Conservation (phyloP, 2,113 vertebrate species). For the Lagopus muta region DNA sequence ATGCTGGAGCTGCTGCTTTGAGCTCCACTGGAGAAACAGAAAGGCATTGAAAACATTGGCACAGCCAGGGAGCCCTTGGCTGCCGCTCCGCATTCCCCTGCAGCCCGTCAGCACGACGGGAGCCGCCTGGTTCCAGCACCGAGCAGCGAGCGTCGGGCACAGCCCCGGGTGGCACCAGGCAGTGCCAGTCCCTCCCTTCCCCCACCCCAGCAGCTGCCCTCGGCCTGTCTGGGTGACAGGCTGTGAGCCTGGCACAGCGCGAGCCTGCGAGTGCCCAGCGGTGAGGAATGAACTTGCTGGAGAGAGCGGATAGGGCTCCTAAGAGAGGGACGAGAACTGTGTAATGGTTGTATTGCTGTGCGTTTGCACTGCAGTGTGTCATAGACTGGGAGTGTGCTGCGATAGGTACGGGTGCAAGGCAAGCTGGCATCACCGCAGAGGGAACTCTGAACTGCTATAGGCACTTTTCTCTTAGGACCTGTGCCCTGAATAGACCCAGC, state of each 20-base stretch:
- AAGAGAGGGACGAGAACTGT: not conserved
- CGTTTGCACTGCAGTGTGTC: not conserved
- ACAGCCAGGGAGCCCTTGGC: slow-evolving; percentile 54
- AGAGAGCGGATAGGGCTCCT: not conserved
- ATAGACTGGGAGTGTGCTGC: not conserved
- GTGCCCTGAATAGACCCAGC: not conserved
- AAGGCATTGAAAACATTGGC: slow-evolving; percentile 66
- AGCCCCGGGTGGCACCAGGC: not conserved
- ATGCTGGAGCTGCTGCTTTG: slow-evolving; percentile 33
- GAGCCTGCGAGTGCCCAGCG: not conserved
- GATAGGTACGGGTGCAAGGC: not conserved
- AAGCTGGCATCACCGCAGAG: not conserved
- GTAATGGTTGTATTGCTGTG: not conserved
- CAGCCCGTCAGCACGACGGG: slow-evolving; percentile 29
- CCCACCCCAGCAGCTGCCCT: not conserved
- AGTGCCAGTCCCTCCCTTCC: not conserved
- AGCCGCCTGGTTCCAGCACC: not conserved
- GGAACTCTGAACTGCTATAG: not conserved
- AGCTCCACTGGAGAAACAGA: slow-evolving; percentile 67
- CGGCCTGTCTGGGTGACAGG: not conserved
- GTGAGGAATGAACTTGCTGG: not conserved
- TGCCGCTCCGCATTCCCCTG: slow-evolving; percentile 66
- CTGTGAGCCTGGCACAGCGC: not conserved
- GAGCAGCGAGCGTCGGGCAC: not conserved
- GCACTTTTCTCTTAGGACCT: not conserved